Evolutionary conservation across 2,113 vertebrate genomes (phyloP), one percentile per base, ranked within the genome.

Genomic region (Nycticorax nycticorax): DNA sequence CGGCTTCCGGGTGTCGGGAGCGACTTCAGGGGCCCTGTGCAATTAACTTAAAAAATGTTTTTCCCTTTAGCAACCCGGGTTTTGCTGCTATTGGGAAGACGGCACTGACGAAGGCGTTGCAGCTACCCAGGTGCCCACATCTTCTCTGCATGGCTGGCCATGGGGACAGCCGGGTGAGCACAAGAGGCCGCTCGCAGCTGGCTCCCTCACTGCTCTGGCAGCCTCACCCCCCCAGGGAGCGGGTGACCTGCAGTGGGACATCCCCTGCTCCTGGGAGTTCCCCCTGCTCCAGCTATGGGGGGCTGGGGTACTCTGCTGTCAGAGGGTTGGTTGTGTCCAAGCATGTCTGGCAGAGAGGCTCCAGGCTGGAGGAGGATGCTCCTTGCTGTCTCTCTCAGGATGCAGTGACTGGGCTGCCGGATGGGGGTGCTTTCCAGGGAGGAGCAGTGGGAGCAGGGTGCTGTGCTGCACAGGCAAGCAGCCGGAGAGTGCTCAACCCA

Each of bases 221-320:
- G 33, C 64, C 69, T 81, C 12, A 28, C 17, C 1, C 6, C 24
- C 12, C 37, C 10, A 35, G 52, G 56, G 39, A 85, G 18, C 0
- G 0, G 16, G 9, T 86, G 26, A 47, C 5, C 10, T 1, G 4
- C 21, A 39, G 56, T 1, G 3, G 28, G 66, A 50, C 56, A 43
- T 53, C 14, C 8, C n/a, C n/a, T 26, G 21, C 37, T 74, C 20
- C 37, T 85, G 52, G 50, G 41, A 72, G 15, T 33, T 74, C 5
- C 8, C 3, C 0, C 12, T 55, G 33, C 45, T 67, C 37, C 48
- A 43, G 8, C n/a, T 53, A 26, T 68, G 39, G 9, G 27, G 27
- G 41, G 8, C 57, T 57, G 30, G 22, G 33, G 12, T 27, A 33
- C n/a, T 41, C 16, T 0, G 1, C 33, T 63, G 27, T 53, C 52